phyloP scores from a whole-genome alignment of 2,113 vertebrate species.

The Megaceryle torquata region DNA sequence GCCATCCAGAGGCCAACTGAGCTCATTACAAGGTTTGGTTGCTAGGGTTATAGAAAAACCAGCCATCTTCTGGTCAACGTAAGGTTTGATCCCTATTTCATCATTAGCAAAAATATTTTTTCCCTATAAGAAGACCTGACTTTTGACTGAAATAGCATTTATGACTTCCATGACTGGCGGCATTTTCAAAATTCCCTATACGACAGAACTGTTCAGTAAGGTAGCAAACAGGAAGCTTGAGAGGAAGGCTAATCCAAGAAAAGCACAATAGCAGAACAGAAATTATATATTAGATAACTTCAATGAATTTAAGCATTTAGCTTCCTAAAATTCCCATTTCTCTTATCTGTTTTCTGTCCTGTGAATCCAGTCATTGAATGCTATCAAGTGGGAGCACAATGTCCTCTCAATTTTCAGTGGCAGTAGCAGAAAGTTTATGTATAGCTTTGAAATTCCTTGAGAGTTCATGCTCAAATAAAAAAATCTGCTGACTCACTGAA shows the following conservation, averaged over 20 bases:
- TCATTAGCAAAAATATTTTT: background rate
- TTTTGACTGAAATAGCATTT: background rate
- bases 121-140: background rate
- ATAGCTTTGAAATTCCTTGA: background rate
- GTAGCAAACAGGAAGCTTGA: background rate
- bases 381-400: background rate
- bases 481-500: background rate
- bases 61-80: background rate
- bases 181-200: background rate
- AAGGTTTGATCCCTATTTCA: background rate
- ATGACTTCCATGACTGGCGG: background rate
- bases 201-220: background rate
- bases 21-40: slow-evolving; percentile 10
- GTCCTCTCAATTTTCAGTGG: background rate
- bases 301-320: background rate
- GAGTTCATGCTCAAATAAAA: background rate
- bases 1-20: slow-evolving; percentile 52
- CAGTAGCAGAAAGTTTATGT: background rate
- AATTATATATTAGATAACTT: background rate
- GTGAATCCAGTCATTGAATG: background rate
- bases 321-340: background rate
- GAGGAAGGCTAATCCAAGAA: background rate
- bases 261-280: background rate
- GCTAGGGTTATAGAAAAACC: background rate
- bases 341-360: background rate